Percentiles rank a stretch among this genome's conserved stretches.
These are phyloP conservation scores for Leptosomus discolor DNA, from an alignment of 2,113 vertebrate genomes.

Conservation along the genomic window DNA sequence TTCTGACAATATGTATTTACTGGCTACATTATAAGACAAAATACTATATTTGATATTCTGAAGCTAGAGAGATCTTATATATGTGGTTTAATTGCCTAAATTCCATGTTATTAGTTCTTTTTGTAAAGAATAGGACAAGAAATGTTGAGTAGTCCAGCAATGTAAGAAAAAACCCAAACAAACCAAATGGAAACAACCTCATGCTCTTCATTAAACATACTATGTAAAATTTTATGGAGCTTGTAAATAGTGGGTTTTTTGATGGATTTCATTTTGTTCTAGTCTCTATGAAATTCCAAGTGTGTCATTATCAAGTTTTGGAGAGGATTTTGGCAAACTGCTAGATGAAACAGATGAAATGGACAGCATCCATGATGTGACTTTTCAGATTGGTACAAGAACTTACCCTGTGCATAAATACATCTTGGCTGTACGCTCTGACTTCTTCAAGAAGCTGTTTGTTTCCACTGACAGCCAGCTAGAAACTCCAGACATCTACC, in stretches of 20 bases:
- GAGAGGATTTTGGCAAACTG: constrained; percentile 85
- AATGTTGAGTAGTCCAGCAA: not conserved
- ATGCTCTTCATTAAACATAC: not conserved
- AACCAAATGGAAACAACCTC: not conserved
- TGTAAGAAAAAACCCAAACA: not conserved
- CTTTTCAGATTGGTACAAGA: constrained; percentile 86
- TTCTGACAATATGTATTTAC: not conserved
- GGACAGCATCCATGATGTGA: constrained; percentile 93
- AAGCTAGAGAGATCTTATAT: not conserved
- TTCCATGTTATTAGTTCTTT: not conserved
- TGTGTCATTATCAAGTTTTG: constrained; percentile 85
- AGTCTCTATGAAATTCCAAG: constrained; percentile 93
- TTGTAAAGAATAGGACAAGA: not conserved
- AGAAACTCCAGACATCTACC: constrained; percentile 73
- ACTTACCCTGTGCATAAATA: constrained; percentile 92
- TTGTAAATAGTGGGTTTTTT: not conserved
- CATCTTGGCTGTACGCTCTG: constrained; percentile 85
- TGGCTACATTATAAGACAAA: not conserved
- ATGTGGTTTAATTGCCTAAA: not conserved
- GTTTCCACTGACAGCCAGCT: constrained; percentile 55
- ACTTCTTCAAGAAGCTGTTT: constrained; percentile 88
- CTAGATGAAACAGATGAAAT: constrained; percentile 87
- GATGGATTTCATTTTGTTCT: constrained; percentile 48
- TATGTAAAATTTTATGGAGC: not conserved
- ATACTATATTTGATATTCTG: not conserved